Evolutionary conservation across 2,888 invertebrate species (phyloP).

Genomic region (Sarcophaga rosellei): DNA sequence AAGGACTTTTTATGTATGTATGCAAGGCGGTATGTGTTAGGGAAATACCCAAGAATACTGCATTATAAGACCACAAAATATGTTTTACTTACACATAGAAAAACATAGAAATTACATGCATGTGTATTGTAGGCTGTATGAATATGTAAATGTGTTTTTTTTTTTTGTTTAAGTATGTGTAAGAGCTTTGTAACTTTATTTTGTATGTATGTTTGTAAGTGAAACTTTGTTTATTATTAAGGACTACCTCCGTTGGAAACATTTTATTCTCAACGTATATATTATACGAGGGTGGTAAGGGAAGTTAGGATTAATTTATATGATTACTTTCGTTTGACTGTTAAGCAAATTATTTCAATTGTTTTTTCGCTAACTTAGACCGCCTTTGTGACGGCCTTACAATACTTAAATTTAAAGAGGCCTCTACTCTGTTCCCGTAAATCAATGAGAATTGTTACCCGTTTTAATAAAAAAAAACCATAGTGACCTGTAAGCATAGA

Average conservation of each 20-base stretch:
- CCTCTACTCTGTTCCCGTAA: too few relatives aligned
- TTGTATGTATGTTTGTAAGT: neutral
- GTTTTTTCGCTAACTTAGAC: too few relatives aligned
- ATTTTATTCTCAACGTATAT: neutral
- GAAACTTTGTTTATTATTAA: slow-evolving; percentile 47
- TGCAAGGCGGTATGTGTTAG: neutral
- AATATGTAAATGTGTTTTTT: neutral
- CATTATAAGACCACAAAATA: slow-evolving; percentile 63
- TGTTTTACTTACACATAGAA: slow-evolving; percentile 33
- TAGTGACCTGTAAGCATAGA: too few relatives aligned
- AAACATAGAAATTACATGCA: neutral
- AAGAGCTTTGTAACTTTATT: neutral
- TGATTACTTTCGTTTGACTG: too few relatives aligned
- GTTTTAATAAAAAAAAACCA: too few relatives aligned
- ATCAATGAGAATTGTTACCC: too few relatives aligned
- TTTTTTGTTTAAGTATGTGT: neutral
- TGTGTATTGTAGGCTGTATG: neutral
- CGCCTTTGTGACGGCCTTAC: too few relatives aligned
- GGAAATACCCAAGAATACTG: slow-evolving; percentile 50
- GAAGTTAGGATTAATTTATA: too few relatives aligned
- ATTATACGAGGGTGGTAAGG: too few relatives aligned
- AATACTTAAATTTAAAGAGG: too few relatives aligned
- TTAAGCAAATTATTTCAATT: too few relatives aligned
- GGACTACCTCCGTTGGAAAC: slow-evolving; percentile 1
- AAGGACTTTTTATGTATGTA: neutral